These are phyloP conservation scores for Habropoda laboriosa DNA, from an alignment of 1,140 invertebrate species.

Conservation along the genomic window DNA sequence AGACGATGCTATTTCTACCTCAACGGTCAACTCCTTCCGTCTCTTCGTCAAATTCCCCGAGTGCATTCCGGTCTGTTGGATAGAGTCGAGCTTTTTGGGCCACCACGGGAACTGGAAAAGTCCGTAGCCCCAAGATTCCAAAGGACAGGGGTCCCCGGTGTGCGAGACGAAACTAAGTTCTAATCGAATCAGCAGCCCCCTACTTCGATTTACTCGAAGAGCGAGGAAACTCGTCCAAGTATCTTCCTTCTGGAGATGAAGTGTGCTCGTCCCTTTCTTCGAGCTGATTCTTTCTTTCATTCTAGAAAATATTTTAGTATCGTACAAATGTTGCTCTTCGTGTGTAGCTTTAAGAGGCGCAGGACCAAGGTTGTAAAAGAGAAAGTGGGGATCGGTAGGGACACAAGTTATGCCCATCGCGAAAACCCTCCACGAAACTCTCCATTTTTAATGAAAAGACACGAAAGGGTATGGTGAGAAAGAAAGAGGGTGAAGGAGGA, in stretches of 20 bases:
- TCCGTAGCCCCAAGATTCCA: constrained; percentile 29
- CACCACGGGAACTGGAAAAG: constrained; percentile 42
- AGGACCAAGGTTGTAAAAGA: too few relatives aligned
- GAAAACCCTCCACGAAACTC: too few relatives aligned
- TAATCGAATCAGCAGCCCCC: constrained; percentile 70
- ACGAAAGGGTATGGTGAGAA: too few relatives aligned
- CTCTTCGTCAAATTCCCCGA: constrained; percentile 41
- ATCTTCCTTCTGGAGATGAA: constrained; percentile 39
- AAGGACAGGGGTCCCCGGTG: constrained; percentile 57
- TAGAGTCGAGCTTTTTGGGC: constrained; percentile 20
- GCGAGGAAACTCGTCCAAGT: constrained; percentile 52
- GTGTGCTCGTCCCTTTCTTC: constrained; percentile 32
- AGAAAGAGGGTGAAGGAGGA: too few relatives aligned
- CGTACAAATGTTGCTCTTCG: too few relatives aligned
- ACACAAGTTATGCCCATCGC: too few relatives aligned
- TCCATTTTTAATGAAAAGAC: too few relatives aligned
- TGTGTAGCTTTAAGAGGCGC: too few relatives aligned
- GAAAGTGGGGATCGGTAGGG: too few relatives aligned
- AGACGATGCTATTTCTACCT: not conserved
- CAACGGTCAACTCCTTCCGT: not conserved
- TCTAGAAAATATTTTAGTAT: constrained; percentile 59
- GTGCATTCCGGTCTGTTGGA: constrained; percentile 26
- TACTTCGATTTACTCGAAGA: constrained; percentile 61
- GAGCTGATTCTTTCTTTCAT: not conserved
- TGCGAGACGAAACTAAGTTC: constrained; percentile 67